These are phyloP conservation scores for Euthynnus affinis DNA, from an alignment of 2,797 vertebrate species.

Conservation along the genomic window DNA sequence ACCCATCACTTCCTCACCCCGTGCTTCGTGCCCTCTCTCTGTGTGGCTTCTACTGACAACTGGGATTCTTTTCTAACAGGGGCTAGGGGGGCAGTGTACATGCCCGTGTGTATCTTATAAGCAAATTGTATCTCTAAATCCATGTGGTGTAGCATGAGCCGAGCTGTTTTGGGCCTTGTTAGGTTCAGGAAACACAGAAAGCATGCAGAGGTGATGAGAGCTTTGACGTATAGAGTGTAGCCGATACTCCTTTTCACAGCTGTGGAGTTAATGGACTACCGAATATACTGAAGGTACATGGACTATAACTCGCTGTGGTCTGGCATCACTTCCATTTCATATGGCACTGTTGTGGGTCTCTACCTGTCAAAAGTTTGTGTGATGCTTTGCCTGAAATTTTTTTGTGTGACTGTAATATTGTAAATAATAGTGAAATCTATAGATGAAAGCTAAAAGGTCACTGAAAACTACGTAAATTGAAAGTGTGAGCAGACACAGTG, in stretches of 20 bases:
- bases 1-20: conserved; percentile 59
- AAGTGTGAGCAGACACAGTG: conserved; percentile 49
- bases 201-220: conserved; percentile 26
- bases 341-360: conserved; percentile 48
- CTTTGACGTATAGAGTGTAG: conserved; percentile 15
- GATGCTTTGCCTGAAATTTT: conserved; percentile 62
- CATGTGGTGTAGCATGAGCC: conserved; percentile 49
- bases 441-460: conserved; percentile 50
- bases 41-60: conserved; percentile 31
- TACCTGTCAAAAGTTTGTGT: conserved; percentile 62
- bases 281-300: conserved; percentile 8
- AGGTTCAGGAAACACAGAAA: conserved; percentile 23
- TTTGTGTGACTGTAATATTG: conserved; percentile 57
- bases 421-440: conserved; percentile 73
- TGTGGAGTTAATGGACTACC: conserved; percentile 40
- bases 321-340: conserved; percentile 45
- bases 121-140: conserved; percentile 48
- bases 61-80: conserved; percentile 37
- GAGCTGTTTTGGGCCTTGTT: conserved; percentile 25
- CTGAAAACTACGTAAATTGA: conserved; percentile 53
- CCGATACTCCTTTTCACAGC: conserved; percentile 25
- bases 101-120: conserved; percentile 43
- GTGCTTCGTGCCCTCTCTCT: conserved; percentile 59
- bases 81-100: conserved; percentile 24
- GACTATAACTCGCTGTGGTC: conserved; percentile 32